Evolutionary conservation across 2,797 vertebrate genomes (phyloP), one percentile per base, ranked within the genome.

Genomic region (Pempheris klunzingeri): DNA sequence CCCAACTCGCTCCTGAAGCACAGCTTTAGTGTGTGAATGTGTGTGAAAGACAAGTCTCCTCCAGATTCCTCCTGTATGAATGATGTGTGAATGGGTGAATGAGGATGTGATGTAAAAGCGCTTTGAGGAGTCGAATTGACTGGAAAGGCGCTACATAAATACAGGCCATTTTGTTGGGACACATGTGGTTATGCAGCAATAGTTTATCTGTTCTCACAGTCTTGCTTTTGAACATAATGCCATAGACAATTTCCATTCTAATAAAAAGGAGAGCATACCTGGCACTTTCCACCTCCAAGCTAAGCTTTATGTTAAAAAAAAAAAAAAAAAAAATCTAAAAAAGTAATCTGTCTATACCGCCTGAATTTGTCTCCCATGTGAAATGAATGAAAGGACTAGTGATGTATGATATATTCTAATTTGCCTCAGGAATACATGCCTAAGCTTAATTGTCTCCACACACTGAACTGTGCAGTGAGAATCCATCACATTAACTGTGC

Each of bases 401-500:
- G 68, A 84, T 74, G 71, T 77, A 71, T 47, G 81, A 81, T 79
- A 71, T 53, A 70, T 84, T 84, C 81, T 32, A 82, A 69, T 83
- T 78, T 78, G 74, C 74, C 74, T 73, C 41, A 64, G 74, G 44
- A 84, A 82, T 75, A 86, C 65, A 81, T 83, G 68, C 43, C 32
- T 38, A 65, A 71, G 38, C 69, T 59, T 80, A 84, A 88, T 87
- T 87, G 72, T 74, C 69, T 89, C 61, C n/a, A 52, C 69, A 70
- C 47, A 52, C 11, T 71, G 66, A 84, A 69, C 32, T 52, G 80
- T 60, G 82, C 73, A 72, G 30, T 24, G 81, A 83, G 63, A 83
- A 77, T 72, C 85, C 80, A 72, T 81, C 78, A 83, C 59, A 86
- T 88, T 81, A 73, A 74, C 65, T 55, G 78, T 62, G 67, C 50